phyloP scores from a whole-genome alignment of 2,797 vertebrate genomes.

The Furcifer pardalis region DNA sequence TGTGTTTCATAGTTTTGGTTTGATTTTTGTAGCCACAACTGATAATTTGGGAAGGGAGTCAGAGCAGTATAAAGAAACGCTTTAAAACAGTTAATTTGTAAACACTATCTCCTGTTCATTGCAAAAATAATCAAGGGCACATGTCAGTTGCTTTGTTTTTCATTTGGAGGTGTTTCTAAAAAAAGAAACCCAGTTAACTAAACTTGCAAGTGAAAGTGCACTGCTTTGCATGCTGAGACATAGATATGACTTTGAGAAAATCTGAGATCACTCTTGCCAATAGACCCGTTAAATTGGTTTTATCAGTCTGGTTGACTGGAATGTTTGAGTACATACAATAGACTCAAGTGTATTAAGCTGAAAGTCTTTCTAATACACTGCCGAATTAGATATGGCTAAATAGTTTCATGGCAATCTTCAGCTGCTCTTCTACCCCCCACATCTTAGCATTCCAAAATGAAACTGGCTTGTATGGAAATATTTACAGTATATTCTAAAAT shows the following conservation, averaged over 20 bases:
- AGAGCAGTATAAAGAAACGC: conserved; percentile 28
- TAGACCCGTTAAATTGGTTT: conserved; percentile 79
- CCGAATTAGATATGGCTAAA: conserved; percentile 73
- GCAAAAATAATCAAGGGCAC: conserved; percentile 21
- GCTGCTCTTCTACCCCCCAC: conserved; percentile 44
- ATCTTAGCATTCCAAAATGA: conserved; percentile 25
- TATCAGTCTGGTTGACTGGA: conserved; percentile 78
- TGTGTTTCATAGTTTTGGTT: conserved; percentile 30
- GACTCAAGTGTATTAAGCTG: conserved; percentile 72
- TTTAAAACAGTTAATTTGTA: conserved; percentile 9
- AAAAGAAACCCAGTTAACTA: conserved; percentile 26
- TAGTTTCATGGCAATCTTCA: conserved; percentile 63
- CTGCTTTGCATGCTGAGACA: conserved; percentile 62
- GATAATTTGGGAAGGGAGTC: background rate
- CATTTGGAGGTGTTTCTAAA: conserved; percentile 45
- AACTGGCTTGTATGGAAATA: background rate
- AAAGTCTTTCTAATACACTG: conserved; percentile 66
- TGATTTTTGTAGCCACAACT: background rate
- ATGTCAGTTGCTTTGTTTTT: conserved; percentile 45
- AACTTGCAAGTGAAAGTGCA: conserved; percentile 64
- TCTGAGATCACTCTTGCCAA: conserved; percentile 70
- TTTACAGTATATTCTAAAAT: conserved; percentile 14
- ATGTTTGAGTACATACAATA: conserved; percentile 74
- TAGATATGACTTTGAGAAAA: conserved; percentile 69
- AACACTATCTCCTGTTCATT: background rate